These are phyloP conservation scores for Epirrita christyi DNA, from an alignment of 2,888 invertebrate species.

Conservation along the genomic window DNA sequence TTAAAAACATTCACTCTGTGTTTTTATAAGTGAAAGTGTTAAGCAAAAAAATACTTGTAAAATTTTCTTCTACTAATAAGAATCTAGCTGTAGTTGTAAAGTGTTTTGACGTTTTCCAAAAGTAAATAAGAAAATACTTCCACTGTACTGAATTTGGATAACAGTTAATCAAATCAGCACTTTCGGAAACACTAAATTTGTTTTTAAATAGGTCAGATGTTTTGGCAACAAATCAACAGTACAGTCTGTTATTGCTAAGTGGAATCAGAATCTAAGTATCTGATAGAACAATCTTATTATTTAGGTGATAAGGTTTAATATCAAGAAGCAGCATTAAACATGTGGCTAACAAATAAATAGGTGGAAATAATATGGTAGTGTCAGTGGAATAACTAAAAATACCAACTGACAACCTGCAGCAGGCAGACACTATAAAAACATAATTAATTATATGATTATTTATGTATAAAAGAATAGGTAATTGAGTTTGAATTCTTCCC, in stretches of 20 bases:
- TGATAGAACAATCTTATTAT: conserved; percentile 29
- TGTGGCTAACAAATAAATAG: conserved; percentile 11
- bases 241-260: conserved; percentile 33
- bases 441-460: conserved; percentile 3
- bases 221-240: conserved; percentile 67
- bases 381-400: conserved; percentile 14
- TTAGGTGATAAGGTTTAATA: conserved; percentile 13
- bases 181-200: conserved; percentile 45
- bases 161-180: conserved; percentile 32
- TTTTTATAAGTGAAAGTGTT: too few relatives aligned
- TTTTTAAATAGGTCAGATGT: conserved; percentile 58
- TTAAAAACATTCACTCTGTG: too few relatives aligned
- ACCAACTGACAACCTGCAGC: conserved; percentile 8
- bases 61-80: neutral
- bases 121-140: neutral
- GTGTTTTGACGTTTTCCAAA: neutral
- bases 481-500: too few relatives aligned
- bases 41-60: too few relatives aligned
- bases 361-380: conserved; percentile 15
- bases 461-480: neutral
- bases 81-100: too few relatives aligned
- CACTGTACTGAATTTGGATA: conserved; percentile 1
- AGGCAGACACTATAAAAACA: conserved; percentile 1
- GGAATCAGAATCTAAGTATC: conserved; percentile 29
- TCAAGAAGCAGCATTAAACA: conserved; percentile 4